Percentiles rank a stretch among this genome's conserved stretches.
phyloP scores from a whole-genome alignment of 2,888 invertebrate species.

The Sphaerolaimus hirsutus region DNA sequence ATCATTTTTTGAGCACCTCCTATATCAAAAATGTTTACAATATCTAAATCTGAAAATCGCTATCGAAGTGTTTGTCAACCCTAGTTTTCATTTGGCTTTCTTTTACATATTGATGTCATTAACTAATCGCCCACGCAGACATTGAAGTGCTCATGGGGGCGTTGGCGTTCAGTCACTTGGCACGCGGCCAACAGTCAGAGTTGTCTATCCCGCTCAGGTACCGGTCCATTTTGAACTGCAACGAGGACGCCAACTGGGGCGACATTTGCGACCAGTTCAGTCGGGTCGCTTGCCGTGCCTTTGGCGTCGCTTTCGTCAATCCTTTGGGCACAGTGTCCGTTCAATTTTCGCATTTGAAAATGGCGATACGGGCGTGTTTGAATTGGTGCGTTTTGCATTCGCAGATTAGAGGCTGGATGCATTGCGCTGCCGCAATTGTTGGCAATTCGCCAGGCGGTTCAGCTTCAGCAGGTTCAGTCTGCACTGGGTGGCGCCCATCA shows the following conservation, averaged over 20 bases:
- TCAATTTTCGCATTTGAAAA: background rate
- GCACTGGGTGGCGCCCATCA: no score
- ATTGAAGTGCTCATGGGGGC: slow-evolving; percentile 65
- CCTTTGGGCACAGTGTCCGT: slow-evolving; percentile 57
- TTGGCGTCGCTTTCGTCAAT: slow-evolving; percentile 65
- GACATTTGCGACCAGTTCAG: slow-evolving; percentile 71
- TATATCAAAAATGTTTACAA: no score
- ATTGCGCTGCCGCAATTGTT: slow-evolving; percentile 74
- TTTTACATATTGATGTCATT: no score
- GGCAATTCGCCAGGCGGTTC: slow-evolving; percentile 74
- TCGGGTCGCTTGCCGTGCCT: slow-evolving; percentile 64
- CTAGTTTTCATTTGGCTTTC: no score
- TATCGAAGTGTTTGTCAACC: no score
- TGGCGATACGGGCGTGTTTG: background rate
- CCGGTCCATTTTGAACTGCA: background rate
- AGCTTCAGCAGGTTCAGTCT: slow-evolving; percentile 65
- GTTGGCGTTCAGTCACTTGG: slow-evolving; percentile 48
- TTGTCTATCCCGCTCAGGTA: no score
- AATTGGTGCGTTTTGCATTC: slow-evolving; percentile 7
- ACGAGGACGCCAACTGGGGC: slow-evolving; percentile 44
- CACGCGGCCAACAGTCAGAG: no score
- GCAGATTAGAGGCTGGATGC: slow-evolving; percentile 64
- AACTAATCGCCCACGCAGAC: no score
- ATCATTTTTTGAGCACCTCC: no score
- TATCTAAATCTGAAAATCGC: no score